Evolutionary conservation across 2,113 vertebrate species (phyloP), one percentile per base, ranked within the genome.

Genomic region (Triplophysa rosa): DNA sequence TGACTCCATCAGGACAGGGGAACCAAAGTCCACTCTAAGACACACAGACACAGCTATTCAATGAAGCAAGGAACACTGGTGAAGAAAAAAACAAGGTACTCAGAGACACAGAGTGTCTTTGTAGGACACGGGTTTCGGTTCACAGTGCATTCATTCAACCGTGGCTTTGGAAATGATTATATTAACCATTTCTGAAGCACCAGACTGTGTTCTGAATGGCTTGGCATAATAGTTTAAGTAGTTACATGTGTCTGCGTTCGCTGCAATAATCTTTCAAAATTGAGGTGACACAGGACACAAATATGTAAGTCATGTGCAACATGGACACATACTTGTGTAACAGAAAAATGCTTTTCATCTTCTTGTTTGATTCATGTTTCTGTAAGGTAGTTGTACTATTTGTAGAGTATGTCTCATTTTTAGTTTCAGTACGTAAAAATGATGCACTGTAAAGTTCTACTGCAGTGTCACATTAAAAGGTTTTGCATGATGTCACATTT

Each of bases 91-190:
- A 54, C 17, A 65, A 54, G 26, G 45, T 54, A 33, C 49, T 5
- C 49, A 5, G 13, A 52, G 49, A 54, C 54, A 58, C 61, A 54
- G 42, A 5, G 62, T n/a, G 45, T 65, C 73, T 77, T 77, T 77
- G 73, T 77, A 65, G 62, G 26, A 77, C 62, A 54, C 65, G 73
- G 49, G 62, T 77, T 52, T 77, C n/a, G 52, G 61, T 77, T 77
- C 62, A 77, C 62, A 77, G 45, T 77, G 26, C 52, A 45, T 65
- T 52, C 45, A 65, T 77, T 77, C 42, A 77, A 77, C 24, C 62
- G 19, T 54, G 19, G n/a, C 61, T 65, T 64, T 65, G 62, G 62
- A 65, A 65, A 54, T 65, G 45, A 37, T 77, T 77, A 77, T 54
- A 77, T 77, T 77, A 77, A 21, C 40, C 26, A 24, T 54, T 77